Evolutionary conservation across 1,140 invertebrate species (phyloP).

Genomic region (Brachionus rubens): DNA sequence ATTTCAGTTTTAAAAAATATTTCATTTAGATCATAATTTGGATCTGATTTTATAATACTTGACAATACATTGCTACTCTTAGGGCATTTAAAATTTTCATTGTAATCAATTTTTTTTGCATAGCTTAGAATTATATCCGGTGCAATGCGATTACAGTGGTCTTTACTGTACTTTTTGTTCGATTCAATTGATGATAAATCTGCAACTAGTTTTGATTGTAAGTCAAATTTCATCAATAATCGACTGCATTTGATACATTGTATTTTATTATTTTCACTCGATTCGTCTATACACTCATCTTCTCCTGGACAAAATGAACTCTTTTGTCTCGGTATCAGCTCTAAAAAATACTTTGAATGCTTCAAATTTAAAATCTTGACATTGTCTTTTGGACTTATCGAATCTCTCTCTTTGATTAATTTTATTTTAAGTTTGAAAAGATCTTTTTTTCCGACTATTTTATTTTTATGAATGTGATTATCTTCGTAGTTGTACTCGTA

Average conservation of each 20-base stretch:
- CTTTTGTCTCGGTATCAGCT: neutral
- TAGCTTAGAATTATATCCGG: neutral
- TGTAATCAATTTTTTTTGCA: neutral
- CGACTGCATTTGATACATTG: neutral
- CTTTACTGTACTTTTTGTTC: neutral
- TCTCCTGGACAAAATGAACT: neutral
- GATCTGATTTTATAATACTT: neutral
- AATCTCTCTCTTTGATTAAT: neutral
- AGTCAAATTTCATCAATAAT: conserved; percentile 8
- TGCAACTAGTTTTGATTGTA: neutral
- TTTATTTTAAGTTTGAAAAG: neutral
- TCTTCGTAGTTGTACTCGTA: neutral
- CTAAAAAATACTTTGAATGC: conserved; percentile 14
- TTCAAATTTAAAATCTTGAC: neutral
- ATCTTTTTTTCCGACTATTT: neutral
- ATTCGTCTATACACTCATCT: conserved; percentile 13
- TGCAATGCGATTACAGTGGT: neutral
- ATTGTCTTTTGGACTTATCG: neutral
- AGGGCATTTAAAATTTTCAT: neutral
- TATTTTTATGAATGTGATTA: neutral
- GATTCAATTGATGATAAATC: neutral
- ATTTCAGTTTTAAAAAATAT: conserved; percentile 21
- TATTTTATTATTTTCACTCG: conserved; percentile 5
- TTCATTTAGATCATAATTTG: conserved; percentile 22
- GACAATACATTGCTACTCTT: neutral